phyloP scores from a whole-genome alignment of 2,888 invertebrate genomes.

The Choristoneura rosaceana region DNA sequence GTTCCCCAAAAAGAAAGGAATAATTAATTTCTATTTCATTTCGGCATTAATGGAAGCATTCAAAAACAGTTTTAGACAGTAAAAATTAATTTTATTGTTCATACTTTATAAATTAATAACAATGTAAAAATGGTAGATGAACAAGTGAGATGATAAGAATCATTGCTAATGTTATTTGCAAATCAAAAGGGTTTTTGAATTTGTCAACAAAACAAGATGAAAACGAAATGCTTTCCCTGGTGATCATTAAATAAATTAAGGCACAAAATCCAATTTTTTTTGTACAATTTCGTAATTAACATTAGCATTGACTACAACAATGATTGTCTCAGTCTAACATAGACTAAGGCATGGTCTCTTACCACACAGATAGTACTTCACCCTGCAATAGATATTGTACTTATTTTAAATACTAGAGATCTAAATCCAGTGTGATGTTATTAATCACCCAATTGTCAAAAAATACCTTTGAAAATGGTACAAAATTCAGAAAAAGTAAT shows the following conservation, averaged over 20 bases:
- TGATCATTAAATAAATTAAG: conserved; percentile 4
- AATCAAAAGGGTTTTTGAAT: background rate
- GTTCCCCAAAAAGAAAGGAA: too few relatives aligned
- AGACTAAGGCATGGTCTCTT: conserved; percentile 23
- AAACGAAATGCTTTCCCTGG: conserved; percentile 9
- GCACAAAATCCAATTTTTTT: background rate
- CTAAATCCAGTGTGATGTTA: conserved; percentile 1
- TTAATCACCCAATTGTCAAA: background rate
- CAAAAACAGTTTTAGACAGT: conserved; percentile 26
- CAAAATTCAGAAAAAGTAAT: background rate
- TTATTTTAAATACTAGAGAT: background rate
- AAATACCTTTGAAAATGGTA: background rate
- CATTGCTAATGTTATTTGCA: conserved; percentile 60
- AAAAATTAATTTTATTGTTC: conserved; percentile 70
- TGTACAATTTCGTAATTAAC: conserved; percentile 48
- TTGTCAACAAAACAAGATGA: background rate
- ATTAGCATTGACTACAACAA: conserved; percentile 59
- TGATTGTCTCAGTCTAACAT: conserved; percentile 34
- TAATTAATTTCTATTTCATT: too few relatives aligned
- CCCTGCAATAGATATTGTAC: conserved; percentile 1
- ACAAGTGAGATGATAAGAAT: conserved; percentile 55
- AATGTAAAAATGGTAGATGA: conserved; percentile 65
- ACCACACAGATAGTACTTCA: conserved; percentile 8
- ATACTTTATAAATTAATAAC: conserved; percentile 74
- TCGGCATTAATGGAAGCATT: too few relatives aligned